Conservation (phyloP, 2,888 invertebrate species). For the Halocaridina rubra region DNA sequence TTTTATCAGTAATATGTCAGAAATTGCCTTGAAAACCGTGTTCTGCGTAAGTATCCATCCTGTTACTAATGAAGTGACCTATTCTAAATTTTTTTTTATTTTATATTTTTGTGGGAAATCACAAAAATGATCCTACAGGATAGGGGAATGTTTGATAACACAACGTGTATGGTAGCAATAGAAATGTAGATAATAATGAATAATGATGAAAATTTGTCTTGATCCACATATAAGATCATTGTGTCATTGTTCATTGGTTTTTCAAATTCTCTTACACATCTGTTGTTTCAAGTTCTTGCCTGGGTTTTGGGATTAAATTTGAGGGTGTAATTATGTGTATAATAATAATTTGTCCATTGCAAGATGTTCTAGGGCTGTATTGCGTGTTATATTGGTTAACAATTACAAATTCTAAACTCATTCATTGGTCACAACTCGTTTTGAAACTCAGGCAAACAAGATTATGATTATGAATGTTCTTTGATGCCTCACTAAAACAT, state of each 20-base stretch:
- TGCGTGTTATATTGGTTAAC: too few species aligned
- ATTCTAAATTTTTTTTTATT: background rate
- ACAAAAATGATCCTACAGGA: slow-evolving; percentile 14
- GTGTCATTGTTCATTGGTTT: slow-evolving; percentile 2
- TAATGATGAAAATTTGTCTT: background rate
- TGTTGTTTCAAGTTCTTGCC: background rate
- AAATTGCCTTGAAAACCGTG: too few species aligned
- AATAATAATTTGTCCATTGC: too few species aligned
- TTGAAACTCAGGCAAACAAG: background rate
- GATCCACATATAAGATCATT: background rate
- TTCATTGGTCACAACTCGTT: background rate
- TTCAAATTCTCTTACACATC: background rate
- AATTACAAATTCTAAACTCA: too few species aligned
- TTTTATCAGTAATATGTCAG: too few species aligned
- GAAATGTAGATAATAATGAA: slow-evolving; percentile 36
- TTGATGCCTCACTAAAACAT: slow-evolving; percentile 10
- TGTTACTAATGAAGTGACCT: too few species aligned
- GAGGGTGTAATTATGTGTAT: too few species aligned
- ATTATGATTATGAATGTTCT: slow-evolving; percentile 1
- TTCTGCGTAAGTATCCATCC: too few species aligned
- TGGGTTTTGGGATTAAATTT: background rate
- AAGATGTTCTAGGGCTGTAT: too few species aligned
- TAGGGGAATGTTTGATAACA: slow-evolving; percentile 34
- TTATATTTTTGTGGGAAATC: slow-evolving; percentile 24
- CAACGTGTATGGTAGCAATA: slow-evolving; percentile 37